These are phyloP conservation scores for Nomada ruficornis DNA, from an alignment of 2,888 invertebrate species.

Conservation along the genomic window DNA sequence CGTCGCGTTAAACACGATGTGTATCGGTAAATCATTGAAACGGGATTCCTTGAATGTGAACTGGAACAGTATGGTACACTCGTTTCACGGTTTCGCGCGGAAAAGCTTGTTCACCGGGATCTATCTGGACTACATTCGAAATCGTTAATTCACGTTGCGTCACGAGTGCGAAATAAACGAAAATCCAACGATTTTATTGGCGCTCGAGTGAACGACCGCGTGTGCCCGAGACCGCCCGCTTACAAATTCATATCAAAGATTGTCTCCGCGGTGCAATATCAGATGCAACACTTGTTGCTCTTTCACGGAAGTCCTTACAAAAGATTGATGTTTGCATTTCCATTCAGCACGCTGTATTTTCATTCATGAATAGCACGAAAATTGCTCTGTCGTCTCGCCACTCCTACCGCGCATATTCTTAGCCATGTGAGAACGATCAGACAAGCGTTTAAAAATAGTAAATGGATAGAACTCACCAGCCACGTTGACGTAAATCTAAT, in stretches of 20 bases:
- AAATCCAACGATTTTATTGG: constrained; percentile 9
- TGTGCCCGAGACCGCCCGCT: constrained; percentile 18
- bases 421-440: background rate
- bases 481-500: constrained; percentile 66
- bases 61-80: background rate
- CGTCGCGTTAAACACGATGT: background rate
- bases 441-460: constrained; percentile 10
- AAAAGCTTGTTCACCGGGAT: background rate
- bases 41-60: background rate
- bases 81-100: constrained; percentile 1
- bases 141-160: background rate
- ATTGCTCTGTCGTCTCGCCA: constrained; percentile 2
- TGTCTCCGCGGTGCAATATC: constrained; percentile 48
- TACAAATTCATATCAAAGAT: constrained; percentile 56
- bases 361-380: constrained; percentile 36
- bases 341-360: constrained; percentile 36
- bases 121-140: background rate
- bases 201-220: background rate
- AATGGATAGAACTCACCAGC: constrained; percentile 67
- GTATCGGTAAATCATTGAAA: background rate
- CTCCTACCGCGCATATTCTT: background rate
- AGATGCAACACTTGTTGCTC: constrained; percentile 69
- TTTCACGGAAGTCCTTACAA: constrained; percentile 46
- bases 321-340: constrained; percentile 53
- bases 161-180: background rate